Base-by-base conservation (phyloP, 2,797 vertebrate species). In the Botia kubotai region DNA sequence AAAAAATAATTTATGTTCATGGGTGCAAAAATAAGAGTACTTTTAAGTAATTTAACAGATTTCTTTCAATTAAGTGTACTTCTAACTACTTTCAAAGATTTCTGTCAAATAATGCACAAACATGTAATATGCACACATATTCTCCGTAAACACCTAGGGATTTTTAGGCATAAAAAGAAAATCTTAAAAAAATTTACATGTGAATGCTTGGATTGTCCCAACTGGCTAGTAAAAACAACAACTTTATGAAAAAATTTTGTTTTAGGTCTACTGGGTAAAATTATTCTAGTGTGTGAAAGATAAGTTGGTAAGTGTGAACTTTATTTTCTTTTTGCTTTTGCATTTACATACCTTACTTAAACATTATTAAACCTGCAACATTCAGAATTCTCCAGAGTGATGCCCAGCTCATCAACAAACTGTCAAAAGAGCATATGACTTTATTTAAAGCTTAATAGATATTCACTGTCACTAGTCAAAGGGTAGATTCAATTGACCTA, bases 401-500 rank as follows among this genome's bases (percentile, higher is more conserved):
- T 65, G 77, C 78, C 86, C 80, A 81, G 79, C 84, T 89, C 87
- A 90, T 91, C 90, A 90, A 83, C 75, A n/a, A 87, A 86, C 73
- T 77, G 65, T 77, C 77, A 14, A 73, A 83, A 91, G 80, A 86
- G 83, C 85, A 89, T 90, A 89, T 92, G 93, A 88, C 92, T 92
- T 90, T 93, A 91, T 95, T 95, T 93, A 92, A 89, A 91, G 88
- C 89, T 90, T 93, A 93, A 95, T 91, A 95, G 92, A 94, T 92
- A 95, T 94, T 93, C 92, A 91, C 92, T 94, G 93, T 94, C 93
- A 93, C 93, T 90, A 90, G 91, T 90, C 91, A 92, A 88, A 82
- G 88, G 91, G 92, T 91, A 93, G 90, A 94, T 95, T 95, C 92
- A 95, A 94, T 95, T 95, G 93, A 92, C 91, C 89, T 93, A 94